phyloP scores from a whole-genome alignment of 2,888 invertebrate genomes.

The Eupsilia transversa region DNA sequence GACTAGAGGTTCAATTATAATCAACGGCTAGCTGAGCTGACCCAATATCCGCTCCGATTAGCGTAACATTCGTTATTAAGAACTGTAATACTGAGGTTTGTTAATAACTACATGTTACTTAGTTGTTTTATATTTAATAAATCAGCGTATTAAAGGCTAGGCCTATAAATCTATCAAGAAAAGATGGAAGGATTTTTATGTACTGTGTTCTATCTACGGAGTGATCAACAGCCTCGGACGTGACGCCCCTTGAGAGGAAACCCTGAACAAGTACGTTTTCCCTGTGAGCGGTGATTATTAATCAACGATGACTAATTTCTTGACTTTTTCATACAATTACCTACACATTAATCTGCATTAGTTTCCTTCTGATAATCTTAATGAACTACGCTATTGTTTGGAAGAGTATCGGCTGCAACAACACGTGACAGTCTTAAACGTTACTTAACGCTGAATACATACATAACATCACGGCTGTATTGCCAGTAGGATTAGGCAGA shows the following conservation, averaged over 20 bases:
- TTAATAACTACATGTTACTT: conserved; percentile 32
- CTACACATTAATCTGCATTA: conserved; percentile 34
- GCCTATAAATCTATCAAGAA: conserved; percentile 22
- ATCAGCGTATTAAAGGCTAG: not conserved
- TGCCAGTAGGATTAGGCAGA: no score
- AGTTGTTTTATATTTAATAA: conserved; percentile 21
- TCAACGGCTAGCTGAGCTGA: conserved; percentile 46
- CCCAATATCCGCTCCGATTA: conserved; percentile 60
- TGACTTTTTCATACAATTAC: conserved; percentile 33
- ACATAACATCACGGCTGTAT: no score
- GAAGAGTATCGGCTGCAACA: conserved; percentile 15
- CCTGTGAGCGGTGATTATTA: conserved; percentile 54
- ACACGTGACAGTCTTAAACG: conserved; percentile 51
- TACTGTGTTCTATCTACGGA: conserved; percentile 37
- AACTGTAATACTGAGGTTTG: conserved; percentile 41
- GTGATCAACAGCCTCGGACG: conserved; percentile 77
- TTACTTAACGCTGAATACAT: conserved; percentile 33
- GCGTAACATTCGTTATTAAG: conserved; percentile 54
- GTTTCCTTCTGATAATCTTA: conserved; percentile 47
- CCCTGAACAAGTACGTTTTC: conserved; percentile 74
- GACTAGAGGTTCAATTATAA: conserved; percentile 44
- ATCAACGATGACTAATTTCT: conserved; percentile 48
- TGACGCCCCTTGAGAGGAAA: conserved; percentile 80
- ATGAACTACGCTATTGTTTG: conserved; percentile 57
- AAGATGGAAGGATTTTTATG: conserved; percentile 10